Conservation (phyloP, 2,113 vertebrate genomes). For the Equus quagga region DNA sequence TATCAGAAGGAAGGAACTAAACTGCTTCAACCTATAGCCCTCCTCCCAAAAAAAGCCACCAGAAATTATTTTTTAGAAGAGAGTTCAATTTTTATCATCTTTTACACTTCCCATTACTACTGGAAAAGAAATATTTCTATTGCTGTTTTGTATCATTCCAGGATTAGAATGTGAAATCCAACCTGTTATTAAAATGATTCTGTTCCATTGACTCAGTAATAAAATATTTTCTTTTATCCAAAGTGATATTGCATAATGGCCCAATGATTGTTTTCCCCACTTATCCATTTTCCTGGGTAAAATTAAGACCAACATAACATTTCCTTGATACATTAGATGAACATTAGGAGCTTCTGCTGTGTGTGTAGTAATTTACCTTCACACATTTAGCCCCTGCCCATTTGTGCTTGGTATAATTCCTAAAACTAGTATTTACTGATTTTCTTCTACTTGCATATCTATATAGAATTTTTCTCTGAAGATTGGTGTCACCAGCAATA, state of each 20-base stretch:
- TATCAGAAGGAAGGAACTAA: neutral
- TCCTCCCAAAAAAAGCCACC: neutral
- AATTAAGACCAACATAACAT: neutral
- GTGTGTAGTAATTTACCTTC: neutral
- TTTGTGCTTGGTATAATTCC: neutral
- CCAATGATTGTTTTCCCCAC: neutral
- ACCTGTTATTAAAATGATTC: neutral
- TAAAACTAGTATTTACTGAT: neutral
- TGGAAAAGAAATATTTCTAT: neutral
- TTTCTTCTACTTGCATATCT: constrained; percentile 9
- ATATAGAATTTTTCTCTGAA: neutral
- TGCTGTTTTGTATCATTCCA: neutral
- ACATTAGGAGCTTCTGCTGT: too few species aligned
- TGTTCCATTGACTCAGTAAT: neutral
- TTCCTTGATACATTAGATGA: neutral
- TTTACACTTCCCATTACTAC: neutral
- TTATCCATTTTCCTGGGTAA: neutral
- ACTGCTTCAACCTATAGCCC: neutral
- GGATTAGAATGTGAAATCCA: neutral
- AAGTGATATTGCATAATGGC: neutral
- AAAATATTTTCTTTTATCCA: constrained; percentile 15
- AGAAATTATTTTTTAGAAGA: constrained; percentile 15
- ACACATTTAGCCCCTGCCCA: neutral
- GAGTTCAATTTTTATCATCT: neutral
- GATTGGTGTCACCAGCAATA: neutral